phyloP scores from a whole-genome alignment of 92 coral and sea anemone species.

The Porites divaricata region DNA sequence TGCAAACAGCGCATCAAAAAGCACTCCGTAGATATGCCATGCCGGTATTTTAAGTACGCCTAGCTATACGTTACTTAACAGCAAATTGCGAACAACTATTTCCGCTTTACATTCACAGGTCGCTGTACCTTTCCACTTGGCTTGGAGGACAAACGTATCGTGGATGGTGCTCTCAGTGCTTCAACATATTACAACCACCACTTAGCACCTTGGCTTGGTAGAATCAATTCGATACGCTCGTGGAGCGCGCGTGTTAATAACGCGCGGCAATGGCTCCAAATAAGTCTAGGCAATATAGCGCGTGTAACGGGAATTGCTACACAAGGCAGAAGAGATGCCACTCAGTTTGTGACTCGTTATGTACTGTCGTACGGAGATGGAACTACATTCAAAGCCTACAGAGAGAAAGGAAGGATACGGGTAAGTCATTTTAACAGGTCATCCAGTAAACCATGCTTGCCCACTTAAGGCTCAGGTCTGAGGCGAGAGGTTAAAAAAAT shows the following conservation, averaged over 20 bases:
- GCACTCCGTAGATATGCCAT: no score
- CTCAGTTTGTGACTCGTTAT: conserved; percentile 89
- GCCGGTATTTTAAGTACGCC: no score
- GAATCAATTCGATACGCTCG: conserved; percentile 75
- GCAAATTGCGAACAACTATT: neutral
- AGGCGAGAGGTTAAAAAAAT: no score
- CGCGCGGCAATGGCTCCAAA: conserved; percentile 79
- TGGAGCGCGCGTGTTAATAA: conserved; percentile 82
- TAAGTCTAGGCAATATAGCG: conserved; percentile 66
- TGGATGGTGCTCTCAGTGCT: conserved; percentile 80
- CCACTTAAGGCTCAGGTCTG: no score
- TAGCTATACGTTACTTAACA: neutral
- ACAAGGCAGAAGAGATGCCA: conserved; percentile 87
- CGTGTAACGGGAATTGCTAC: conserved; percentile 80
- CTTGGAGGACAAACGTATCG: conserved; percentile 76
- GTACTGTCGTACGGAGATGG: conserved; percentile 73
- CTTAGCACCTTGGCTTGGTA: conserved; percentile 71
- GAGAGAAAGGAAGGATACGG: conserved; percentile 75
- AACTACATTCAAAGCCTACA: conserved; percentile 63
- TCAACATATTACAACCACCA: conserved; percentile 75
- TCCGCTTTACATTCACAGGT: conserved; percentile 8
- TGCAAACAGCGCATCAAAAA: no score
- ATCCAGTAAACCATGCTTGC: no score
- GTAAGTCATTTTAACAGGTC: conserved; percentile 33
- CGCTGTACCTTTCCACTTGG: conserved; percentile 81